Evolutionary conservation across 2,888 invertebrate genomes (phyloP), one percentile per base, ranked within the genome.

Genomic region (Sinhomidia bicolor): DNA sequence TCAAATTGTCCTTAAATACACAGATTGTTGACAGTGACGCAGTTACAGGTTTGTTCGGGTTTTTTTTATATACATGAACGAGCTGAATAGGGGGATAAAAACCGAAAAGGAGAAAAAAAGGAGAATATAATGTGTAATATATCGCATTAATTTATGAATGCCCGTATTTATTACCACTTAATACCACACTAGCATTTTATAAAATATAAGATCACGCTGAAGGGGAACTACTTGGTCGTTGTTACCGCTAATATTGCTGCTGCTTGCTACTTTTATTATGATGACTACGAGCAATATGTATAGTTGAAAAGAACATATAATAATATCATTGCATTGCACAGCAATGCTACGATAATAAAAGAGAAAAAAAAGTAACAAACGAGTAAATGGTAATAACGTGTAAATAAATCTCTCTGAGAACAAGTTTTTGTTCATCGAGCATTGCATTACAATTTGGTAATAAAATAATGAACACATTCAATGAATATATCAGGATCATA

Each of bases 401-500:
- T 54, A 81, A 60, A 86, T 86, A 86, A 86, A 86, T 86, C 86
- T 81, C 26, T 85, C 36, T 65, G 78, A 68, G 65, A 86, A 86
- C 86, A 86, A 86, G 86, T 86, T 86, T 85, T 76, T 62, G 68
- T 68, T 68, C 82, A 81, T 29, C 23, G 54, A 29, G 74, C 71
- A 71, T 84, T 84, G 57, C 84, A 60, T 79, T 79, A 79, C 79
- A 60, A 79, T 81, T 83, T 36, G 68, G 83, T 83, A 83, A 83
- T 83, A 68, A 83, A 83, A 68, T 83, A 83, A 83, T 83, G 83
- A 83, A 83, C 71, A 71, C 71, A 83, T 83, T 83, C 83, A 83
- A 83, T 71, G 83, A 71, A 68, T 83, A 81, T 81, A 68, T 68
- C 68, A 65, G 65, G 65, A 81, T 65, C 62, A 81, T 47, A 83